Evolutionary conservation across 2,797 vertebrate species (phyloP), one percentile per base, ranked within the genome.

Genomic region (Parambassis ranga): DNA sequence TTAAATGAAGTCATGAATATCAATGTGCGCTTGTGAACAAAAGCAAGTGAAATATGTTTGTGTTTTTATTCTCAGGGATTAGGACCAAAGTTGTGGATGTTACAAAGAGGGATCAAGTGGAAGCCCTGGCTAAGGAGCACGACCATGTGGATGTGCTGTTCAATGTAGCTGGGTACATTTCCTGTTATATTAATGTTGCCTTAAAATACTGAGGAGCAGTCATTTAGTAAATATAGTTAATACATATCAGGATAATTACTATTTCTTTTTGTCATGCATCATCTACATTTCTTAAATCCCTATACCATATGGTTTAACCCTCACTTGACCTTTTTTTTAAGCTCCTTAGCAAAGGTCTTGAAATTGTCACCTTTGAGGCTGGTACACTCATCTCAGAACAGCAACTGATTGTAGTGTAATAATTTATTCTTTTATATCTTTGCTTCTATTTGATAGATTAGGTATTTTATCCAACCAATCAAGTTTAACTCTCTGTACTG

Each of bases 131-230:
- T 71, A 90, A 82, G 44, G 94, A 96, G 23, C 79, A 95, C 28
- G 94, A 94, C 23, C 93, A 60, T 57, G 83, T 98, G 4, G 96
- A 99, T 0, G 94, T 98, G 64, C 92, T 99, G 49, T 96, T 96
- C 75, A 98, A 98, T 26, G 74, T 97, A 41, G 97, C 95, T 43
- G 96, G 97, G 97, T 99, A 93, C 4, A 1, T 47, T 7, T 31
- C 4, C 2, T 33, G 10, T 14, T 23, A 3, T 56, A 16, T 26
- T 6, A 16, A 52, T 52, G 30, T 18, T 7, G 4, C 9, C 11
- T 30, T 15, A 3, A 36, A 22, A 39, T 32, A 23, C 27, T 16
- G 8, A 44, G 38, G 39, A 7, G 20, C 23, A 38, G 16, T 28
- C 24, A 9, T 2, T 38, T n/a, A 11, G 6, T 16, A n/a, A 15